phyloP scores from a whole-genome alignment of 64 coral and sea anemone species.

The Acropora tenuis region DNA sequence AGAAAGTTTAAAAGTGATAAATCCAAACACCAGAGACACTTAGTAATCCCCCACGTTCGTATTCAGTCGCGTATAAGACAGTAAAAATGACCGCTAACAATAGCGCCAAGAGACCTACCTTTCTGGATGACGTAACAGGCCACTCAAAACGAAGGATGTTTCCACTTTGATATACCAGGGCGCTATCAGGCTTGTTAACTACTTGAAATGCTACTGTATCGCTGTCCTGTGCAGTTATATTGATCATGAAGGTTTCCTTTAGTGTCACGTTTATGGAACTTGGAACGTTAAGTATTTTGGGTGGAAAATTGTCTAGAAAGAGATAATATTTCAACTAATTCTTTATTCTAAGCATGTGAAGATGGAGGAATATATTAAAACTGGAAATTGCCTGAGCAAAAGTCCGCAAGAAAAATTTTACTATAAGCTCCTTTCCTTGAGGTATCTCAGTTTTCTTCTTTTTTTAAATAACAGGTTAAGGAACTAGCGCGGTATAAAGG shows the following conservation, averaged over 20 bases:
- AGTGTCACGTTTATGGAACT: constrained; percentile 14
- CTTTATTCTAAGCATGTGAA: not conserved
- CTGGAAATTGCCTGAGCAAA: not conserved
- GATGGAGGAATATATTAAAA: too few species aligned
- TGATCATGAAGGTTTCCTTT: not conserved
- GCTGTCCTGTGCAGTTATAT: not conserved
- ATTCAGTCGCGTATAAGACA: too few species aligned
- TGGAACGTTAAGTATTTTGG: constrained; percentile 9
- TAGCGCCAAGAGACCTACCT: constrained; percentile 16
- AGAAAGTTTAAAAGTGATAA: too few species aligned
- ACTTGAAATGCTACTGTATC: not conserved
- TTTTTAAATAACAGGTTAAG: too few species aligned
- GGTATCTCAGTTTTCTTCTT: too few species aligned
- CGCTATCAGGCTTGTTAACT: constrained; percentile 10
- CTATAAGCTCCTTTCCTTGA: too few species aligned
- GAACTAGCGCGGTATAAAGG: too few species aligned
- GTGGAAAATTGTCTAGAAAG: constrained; percentile 60
- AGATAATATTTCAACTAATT: not conserved
- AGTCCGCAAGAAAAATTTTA: not conserved
- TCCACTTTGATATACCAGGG: not conserved
- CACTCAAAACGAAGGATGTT: not conserved
- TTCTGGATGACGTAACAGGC: constrained; percentile 8
- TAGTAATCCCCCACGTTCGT: too few species aligned
- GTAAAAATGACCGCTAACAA: too few species aligned
- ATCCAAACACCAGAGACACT: too few species aligned